A percentile compares a stretch with the other conserved stretches of the same genome.
Conservation (phyloP, 2,797 vertebrate genomes). For the Botia kubotai region DNA sequence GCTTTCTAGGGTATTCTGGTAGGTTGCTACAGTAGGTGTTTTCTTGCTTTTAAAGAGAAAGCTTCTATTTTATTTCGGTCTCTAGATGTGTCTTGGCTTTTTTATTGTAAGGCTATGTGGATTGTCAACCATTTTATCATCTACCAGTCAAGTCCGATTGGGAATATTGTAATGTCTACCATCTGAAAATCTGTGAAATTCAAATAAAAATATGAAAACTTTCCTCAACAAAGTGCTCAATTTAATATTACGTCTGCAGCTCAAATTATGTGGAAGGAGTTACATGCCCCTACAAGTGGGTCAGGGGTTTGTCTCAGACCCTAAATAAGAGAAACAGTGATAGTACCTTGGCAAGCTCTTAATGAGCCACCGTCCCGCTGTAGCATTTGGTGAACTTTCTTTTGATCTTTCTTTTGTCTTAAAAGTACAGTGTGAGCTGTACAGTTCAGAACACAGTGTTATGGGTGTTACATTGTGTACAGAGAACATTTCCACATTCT, state of each 20-base stretch:
- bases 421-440: not conserved
- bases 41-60: not conserved
- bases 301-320: not conserved
- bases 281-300: not conserved
- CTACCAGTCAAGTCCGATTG: no score
- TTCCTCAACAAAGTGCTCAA: not conserved
- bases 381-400: not conserved
- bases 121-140: no score
- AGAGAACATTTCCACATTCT: constrained; percentile 8
- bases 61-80: not conserved
- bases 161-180: no score
- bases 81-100: not conserved
- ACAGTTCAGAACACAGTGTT: not conserved
- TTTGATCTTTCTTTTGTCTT: not conserved
- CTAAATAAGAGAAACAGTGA: not conserved
- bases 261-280: not conserved
- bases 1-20: not conserved
- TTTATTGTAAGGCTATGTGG: not conserved
- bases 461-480: constrained; percentile 1
- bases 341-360: not conserved
- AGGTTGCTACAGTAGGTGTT: not conserved
- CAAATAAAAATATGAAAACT: not conserved
- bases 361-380: not conserved
- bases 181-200: not conserved
- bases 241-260: not conserved